Evolutionary conservation across 2,888 invertebrate genomes (phyloP), one percentile per base, ranked within the genome.

Genomic region (Psococerastis gibbosa): DNA sequence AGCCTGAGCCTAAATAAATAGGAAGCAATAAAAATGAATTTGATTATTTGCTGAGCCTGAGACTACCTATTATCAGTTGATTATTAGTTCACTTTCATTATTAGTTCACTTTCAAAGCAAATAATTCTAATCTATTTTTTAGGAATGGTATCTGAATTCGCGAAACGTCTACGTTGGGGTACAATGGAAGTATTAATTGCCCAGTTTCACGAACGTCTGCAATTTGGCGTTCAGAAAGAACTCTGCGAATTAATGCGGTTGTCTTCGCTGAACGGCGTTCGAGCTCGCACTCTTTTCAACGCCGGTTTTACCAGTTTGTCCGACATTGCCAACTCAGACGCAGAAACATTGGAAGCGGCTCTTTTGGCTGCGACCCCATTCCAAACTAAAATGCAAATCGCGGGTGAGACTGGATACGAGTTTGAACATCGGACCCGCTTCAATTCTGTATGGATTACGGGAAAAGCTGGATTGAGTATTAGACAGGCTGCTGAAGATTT

Each of bases 101-200:
- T n/a, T n/a, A n/a, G n/a, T n/a, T n/a, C n/a, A n/a, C n/a, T n/a
- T n/a, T n/a, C n/a, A n/a, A n/a, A n/a, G n/a, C n/a, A n/a, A n/a
- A n/a, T n/a, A n/a, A n/a, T n/a, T n/a, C n/a, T n/a, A n/a, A n/a
- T n/a, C n/a, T n/a, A n/a, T n/a, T n/a, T 47, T 54, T 51, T 51
- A 83, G 94, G 92, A 45, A 95, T 95, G 83, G 85, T 97, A 1
- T 89, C 92, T 2, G 77, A 85, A n/a, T 97, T 98, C 64, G 91
- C 94, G 60, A 75, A 73, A 49, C 79, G 89, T 43, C 65, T 98
- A 9, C 88, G 92, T 18, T 98, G 97, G 95, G 73, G 73, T 50
- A 85, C 81, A 57, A 69, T 98, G 55, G 84, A 92, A 59, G 66
- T 89, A 49, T 67, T 98, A 32, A 71, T 98, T 33, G 75, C 81